Evolutionary conservation across 2,797 vertebrate species (phyloP), one percentile per base, ranked within the genome.

Genomic region (Ptychadena robeensis): DNA sequence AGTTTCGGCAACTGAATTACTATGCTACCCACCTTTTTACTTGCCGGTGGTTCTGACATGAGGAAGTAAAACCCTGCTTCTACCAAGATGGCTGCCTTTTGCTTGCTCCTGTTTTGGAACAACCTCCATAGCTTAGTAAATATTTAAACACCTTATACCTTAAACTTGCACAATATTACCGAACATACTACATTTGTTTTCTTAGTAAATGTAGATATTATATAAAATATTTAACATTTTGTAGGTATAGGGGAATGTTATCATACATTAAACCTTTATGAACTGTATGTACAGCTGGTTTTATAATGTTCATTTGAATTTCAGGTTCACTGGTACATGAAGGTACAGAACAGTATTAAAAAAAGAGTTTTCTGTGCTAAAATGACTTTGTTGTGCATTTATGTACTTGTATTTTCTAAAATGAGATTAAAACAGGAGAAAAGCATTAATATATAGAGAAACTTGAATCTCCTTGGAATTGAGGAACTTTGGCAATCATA

Each of bases 401-500:
- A n/a, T 53, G 44, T 53, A 22, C 44, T 53, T 53, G 44, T 7
- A 53, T 53, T 53, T 53, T 8, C 44, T 53, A 53, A 53, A 53
- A 53, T 22, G 44, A 53, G 44, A 53, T 53, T 65, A 32, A 65
- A 40, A 53, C 53, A 14, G 66, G 25, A 11, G 34, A 75, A 53
- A 2, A 77, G 25, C 44, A 31, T 12, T 67, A 40, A 64, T 67
- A 8, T 48, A 44, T 53, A 34, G 44, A 57, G 30, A 73, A 44
- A 73, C 15, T 9, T 27, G 27, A 61, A 30, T 70, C 25, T 80
- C 15, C 15, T 25, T 63, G 57, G 27, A 44, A 30, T 57, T 30
- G 48, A 37, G 34, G 34, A 35, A 70, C 77, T 53, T 53, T 53
- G 44, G 44, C 44, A 53, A 53, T 53, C 44, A 18, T 53, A 53